A percentile compares a stretch with the other conserved stretches of the same genome.
Evolutionary conservation across 2,113 vertebrate genomes (phyloP).

Genomic region (Odocoileus hemionus): DNA sequence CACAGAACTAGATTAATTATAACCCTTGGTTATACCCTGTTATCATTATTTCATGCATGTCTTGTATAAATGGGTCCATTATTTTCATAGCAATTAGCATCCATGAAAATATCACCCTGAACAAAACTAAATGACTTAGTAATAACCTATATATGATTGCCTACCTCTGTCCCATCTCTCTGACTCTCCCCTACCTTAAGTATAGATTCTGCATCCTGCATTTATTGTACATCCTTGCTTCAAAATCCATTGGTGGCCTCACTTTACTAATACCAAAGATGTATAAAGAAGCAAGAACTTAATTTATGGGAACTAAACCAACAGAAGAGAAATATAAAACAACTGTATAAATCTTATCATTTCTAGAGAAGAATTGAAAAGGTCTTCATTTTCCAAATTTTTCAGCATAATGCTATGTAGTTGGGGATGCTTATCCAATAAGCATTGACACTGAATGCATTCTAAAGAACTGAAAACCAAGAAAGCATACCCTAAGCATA

Average conservation of each 20-base stretch:
- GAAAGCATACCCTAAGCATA: neutral
- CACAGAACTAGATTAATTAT: neutral
- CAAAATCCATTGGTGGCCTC: neutral
- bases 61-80: neutral
- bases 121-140: neutral
- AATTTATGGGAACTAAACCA: neutral
- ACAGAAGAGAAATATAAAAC: neutral
- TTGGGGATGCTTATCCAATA: neutral
- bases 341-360: neutral
- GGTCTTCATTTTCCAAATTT: neutral
- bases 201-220: neutral
- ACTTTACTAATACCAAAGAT: neutral
- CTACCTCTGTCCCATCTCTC: neutral
- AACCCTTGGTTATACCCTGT: neutral
- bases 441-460: neutral
- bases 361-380: neutral
- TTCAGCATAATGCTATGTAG: neutral
- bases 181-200: neutral
- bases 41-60: neutral
- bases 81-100: neutral
- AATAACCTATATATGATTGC: neutral
- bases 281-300: neutral
- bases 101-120: neutral
- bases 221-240: neutral
- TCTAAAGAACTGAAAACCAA: neutral